Base-by-base conservation (phyloP, 1,140 invertebrate genomes). In the Zaprionus ornatus region DNA sequence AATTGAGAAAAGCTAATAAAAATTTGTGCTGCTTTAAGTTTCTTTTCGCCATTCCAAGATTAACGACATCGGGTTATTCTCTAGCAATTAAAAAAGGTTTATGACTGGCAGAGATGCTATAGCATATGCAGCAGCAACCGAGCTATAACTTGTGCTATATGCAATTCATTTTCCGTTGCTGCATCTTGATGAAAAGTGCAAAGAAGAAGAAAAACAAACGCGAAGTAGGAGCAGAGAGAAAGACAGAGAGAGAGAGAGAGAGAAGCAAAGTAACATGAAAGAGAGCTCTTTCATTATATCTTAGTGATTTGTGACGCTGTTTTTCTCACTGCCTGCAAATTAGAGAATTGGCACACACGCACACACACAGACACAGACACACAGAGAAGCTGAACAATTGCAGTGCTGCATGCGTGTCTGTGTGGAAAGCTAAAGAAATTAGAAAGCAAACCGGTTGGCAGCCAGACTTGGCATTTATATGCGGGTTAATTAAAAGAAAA, bases 401-500 rank as follows among this genome's bases (percentile, higher is more conserved):
- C 48, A 32, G 32, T 54, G 59, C 27, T 29, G 27, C 29, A 32
- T 32, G 29, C 29, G 29, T 32, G 29, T 55, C 19, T 15, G n/a
- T 40, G 63, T 65, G 73, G 64, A 73, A 86, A 85, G 64, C 72
- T 75, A 69, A 83, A 80, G 80, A 88, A 88, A 88, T 88, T 88
- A 81, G 84, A 88, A 88, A 88, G 84, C 85, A 90, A 90, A 88
- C 84, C 61, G 85, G 84, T 90, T 88, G 62, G 52, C 48, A 72
- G 65, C 65, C 64, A 63, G 77, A 68, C 48, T 80, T 84, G 83
- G 77, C 80, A 88, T 81, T 85, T 85, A 84, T 81, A 71, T 81
- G 82, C 78, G 65, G 88, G 84, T 87, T 88, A 88, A 90, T 88
- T 88, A 88, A 88, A 88, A 90, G 85, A 84, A 88, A 88, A 90